Percentiles rank a stretch among this genome's conserved stretches.
phyloP scores from a whole-genome alignment of 2,113 vertebrate genomes.

The Phocoena phocoena region DNA sequence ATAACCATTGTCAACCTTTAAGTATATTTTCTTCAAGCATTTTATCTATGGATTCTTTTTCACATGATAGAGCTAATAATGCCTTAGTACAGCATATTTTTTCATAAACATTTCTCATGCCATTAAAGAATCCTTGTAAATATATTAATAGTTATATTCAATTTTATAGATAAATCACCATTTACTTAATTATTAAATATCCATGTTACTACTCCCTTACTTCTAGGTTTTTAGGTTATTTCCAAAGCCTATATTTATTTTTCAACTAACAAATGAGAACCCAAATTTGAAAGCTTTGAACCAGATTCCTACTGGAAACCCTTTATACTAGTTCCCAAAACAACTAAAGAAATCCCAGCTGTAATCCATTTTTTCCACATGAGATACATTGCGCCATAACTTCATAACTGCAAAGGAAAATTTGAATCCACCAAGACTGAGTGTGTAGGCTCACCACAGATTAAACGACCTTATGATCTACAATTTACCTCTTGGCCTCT shows the following conservation, averaged over 20 bases:
- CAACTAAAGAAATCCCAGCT: slow-evolving; percentile 20
- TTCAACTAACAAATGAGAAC: slow-evolving; percentile 34
- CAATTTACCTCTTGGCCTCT: background rate
- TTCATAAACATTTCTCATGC: background rate
- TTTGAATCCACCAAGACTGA: background rate
- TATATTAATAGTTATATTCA: background rate
- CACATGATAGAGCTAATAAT: background rate
- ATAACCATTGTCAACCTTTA: background rate
- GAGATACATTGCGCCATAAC: background rate
- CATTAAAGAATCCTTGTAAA: slow-evolving; percentile 39
- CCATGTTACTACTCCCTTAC: background rate
- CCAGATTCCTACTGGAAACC: slow-evolving; percentile 22
- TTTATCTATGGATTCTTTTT: slow-evolving; percentile 31
- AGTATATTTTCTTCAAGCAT: background rate
- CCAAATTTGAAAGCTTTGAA: slow-evolving; percentile 26
- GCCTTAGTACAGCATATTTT: background rate
- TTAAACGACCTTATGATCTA: background rate
- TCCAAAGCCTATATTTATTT: background rate
- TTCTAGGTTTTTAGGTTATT: background rate
- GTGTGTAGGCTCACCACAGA: background rate
- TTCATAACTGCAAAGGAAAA: slow-evolving; percentile 28
- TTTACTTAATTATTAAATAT: background rate
- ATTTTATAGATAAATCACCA: background rate
- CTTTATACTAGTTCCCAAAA: background rate
- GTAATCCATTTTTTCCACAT: background rate